phyloP scores from a whole-genome alignment of 2,797 vertebrate genomes.

The Girardinus metallicus region DNA sequence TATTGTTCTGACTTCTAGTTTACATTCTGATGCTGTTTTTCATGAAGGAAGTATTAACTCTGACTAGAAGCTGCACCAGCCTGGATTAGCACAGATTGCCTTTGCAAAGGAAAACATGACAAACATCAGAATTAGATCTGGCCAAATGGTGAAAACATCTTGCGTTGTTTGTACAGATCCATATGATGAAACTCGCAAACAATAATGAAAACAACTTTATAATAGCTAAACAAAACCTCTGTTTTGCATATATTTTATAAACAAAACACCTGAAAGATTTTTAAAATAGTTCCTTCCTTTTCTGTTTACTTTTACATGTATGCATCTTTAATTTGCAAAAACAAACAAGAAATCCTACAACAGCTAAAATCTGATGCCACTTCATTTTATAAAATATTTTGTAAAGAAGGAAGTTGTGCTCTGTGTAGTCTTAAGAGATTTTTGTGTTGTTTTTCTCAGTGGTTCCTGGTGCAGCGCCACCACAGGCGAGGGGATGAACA shows the following conservation, averaged over 20 bases:
- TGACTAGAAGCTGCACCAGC: conserved; percentile 1
- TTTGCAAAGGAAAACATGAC: neutral
- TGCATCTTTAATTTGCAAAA: neutral
- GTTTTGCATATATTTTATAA: neutral
- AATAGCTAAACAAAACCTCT: neutral
- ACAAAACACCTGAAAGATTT: neutral
- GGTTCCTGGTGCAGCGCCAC: too few species aligned
- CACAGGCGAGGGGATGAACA: too few species aligned
- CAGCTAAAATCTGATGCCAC: too few species aligned
- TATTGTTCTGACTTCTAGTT: conserved; percentile 3
- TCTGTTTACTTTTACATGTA: neutral
- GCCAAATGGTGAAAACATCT: neutral
- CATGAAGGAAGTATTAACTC: neutral
- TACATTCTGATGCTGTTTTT: neutral
- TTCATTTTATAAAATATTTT: too few species aligned
- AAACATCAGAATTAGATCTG: conserved; percentile 10
- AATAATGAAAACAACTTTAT: neutral
- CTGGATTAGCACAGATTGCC: neutral
- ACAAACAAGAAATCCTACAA: too few species aligned
- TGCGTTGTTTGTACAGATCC: neutral
- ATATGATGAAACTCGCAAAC: neutral
- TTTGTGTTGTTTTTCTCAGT: too few species aligned
- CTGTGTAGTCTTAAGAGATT: too few species aligned
- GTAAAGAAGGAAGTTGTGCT: too few species aligned
- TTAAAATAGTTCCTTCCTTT: neutral